These are phyloP conservation scores for Drosophila aff. DNA, from an alignment of 1,140 invertebrate species.

Conservation along the genomic window DNA sequence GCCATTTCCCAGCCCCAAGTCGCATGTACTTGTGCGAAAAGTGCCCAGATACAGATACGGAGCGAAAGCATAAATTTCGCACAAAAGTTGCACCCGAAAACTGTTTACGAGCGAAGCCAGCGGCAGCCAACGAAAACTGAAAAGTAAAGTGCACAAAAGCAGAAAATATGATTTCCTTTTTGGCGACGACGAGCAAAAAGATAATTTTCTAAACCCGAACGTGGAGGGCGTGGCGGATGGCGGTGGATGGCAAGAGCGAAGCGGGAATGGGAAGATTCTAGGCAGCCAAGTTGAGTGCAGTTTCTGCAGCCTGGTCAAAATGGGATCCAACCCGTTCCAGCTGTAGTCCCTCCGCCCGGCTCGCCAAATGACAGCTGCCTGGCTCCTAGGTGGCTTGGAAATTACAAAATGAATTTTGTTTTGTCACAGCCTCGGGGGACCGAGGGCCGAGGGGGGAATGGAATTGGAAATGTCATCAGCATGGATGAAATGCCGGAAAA, in stretches of 20 bases:
- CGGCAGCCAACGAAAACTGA: constrained; percentile 69
- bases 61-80: constrained; percentile 81
- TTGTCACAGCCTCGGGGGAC: constrained; percentile 37
- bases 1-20: constrained; percentile 53
- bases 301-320: constrained; percentile 80
- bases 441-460: constrained; percentile 3
- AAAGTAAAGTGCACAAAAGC: constrained; percentile 85
- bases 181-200: constrained; percentile 84
- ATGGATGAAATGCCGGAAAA: constrained; percentile 83
- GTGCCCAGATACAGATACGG: constrained; percentile 70
- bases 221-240: constrained; percentile 39
- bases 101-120: constrained; percentile 74
- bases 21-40: constrained; percentile 70
- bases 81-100: constrained; percentile 83
- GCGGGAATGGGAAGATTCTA: constrained; percentile 38
- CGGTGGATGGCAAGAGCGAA: not conserved
- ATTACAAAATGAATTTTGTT: constrained; percentile 81
- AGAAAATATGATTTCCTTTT: constrained; percentile 85
- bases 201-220: constrained; percentile 83
- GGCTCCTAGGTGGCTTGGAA: constrained; percentile 62
- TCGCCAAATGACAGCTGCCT: constrained; percentile 64
- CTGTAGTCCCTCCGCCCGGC: constrained; percentile 4
- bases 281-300: constrained; percentile 70
- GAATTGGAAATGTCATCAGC: constrained; percentile 82
- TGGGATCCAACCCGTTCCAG: constrained; percentile 49